A percentile compares a stretch with the other conserved stretches of the same genome.
phyloP scores from a whole-genome alignment of 2,113 vertebrate genomes.

The Fregata magnificens region DNA sequence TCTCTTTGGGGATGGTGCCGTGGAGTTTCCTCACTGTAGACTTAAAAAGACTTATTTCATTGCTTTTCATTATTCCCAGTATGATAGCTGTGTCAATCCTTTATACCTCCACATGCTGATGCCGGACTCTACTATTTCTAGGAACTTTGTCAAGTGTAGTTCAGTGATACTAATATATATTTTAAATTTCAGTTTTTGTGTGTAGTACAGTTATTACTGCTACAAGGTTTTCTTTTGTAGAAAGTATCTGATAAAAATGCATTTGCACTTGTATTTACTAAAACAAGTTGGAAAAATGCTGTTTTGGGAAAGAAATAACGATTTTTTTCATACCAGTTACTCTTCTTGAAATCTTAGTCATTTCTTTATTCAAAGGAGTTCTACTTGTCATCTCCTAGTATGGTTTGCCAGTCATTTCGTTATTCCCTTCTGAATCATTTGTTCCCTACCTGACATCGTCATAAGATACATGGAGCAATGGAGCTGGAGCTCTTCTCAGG shows the following conservation, averaged over 20 bases:
- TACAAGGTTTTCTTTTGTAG: not conserved
- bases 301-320: not conserved
- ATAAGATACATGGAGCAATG: too few relatives aligned
- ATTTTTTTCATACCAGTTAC: not conserved
- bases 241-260: not conserved
- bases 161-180: not conserved
- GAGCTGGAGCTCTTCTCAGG: not conserved
- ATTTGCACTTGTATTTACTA: not conserved
- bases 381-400: not conserved
- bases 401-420: not conserved
- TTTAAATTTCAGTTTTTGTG: not conserved
- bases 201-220: not conserved
- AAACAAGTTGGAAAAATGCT: not conserved
- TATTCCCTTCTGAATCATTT: not conserved
- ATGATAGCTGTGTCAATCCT: not conserved
- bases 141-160: not conserved
- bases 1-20: fast-evolving
- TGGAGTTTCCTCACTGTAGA: not conserved
- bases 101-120: not conserved
- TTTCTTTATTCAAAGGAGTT: not conserved
- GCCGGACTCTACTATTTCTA: not conserved
- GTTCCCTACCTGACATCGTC: not conserved
- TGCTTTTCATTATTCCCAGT: fast-evolving
- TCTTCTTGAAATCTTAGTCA: not conserved
- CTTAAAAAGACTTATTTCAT: not conserved